Conservation (phyloP, 2,888 invertebrate genomes). For the Drosophila lutescens region DNA sequence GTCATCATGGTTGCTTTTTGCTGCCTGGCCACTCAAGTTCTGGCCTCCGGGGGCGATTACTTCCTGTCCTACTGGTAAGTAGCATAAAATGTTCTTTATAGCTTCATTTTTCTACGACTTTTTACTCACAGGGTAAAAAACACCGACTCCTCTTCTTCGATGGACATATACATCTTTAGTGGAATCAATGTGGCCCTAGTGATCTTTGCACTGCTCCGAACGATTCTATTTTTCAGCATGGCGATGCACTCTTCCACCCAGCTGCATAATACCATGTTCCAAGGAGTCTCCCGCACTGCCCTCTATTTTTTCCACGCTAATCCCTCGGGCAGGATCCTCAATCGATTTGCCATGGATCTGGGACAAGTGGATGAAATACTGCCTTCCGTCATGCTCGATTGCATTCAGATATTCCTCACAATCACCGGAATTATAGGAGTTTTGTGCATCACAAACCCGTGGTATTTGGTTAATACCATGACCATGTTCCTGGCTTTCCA, state of each 20-base stretch:
- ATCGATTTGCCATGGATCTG: constrained; percentile 95
- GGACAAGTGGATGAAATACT: constrained; percentile 85
- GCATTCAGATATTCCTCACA: constrained; percentile 90
- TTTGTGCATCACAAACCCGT: constrained; percentile 90
- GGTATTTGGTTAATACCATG: constrained; percentile 89
- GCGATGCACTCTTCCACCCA: constrained; percentile 90
- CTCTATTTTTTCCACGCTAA: constrained; percentile 90
- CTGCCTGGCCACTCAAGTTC: constrained; percentile 86
- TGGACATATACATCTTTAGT: constrained; percentile 41
- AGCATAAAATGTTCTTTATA: too few relatives aligned
- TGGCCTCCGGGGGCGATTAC: constrained; percentile 40
- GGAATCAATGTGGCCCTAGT: constrained; percentile 29
- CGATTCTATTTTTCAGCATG: constrained; percentile 85
- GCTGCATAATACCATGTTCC: constrained; percentile 90
- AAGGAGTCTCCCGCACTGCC: constrained; percentile 88
- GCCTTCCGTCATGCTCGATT: constrained; percentile 83
- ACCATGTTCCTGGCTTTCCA: constrained; percentile 90
- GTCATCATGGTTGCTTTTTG: constrained; percentile 86
- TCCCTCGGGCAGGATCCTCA: constrained; percentile 91
- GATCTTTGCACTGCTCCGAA: constrained; percentile 72
- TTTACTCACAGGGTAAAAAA: constrained; percentile 34
- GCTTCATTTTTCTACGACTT: too few relatives aligned
- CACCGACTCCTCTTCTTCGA: constrained; percentile 5
- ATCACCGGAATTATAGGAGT: constrained; percentile 92
- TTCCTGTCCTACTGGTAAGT: constrained; percentile 44